phyloP scores from a whole-genome alignment of 2,797 vertebrate genomes.

The Diceros bicornis region DNA sequence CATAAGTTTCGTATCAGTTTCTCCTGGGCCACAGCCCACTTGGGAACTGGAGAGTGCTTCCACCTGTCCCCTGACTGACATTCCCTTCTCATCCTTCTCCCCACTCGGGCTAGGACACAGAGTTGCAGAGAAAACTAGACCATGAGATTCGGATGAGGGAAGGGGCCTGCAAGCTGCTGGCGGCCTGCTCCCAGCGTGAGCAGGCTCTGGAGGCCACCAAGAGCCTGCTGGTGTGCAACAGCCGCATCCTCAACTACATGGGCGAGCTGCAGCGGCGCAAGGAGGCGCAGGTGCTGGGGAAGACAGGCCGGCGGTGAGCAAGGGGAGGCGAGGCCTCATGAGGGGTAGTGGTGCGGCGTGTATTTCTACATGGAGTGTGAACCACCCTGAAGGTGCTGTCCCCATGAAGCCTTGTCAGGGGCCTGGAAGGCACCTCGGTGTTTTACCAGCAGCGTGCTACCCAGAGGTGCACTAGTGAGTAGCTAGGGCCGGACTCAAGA shows the following conservation, averaged over 20 bases:
- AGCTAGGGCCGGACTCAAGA: neutral
- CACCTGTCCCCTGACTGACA: neutral
- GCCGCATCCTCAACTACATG: constrained; percentile 96
- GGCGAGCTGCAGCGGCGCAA: constrained; percentile 96
- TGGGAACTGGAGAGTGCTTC: constrained; percentile 6
- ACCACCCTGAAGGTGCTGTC: neutral
- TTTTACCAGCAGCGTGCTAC: neutral
- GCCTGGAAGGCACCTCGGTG: neutral
- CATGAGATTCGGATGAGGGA: constrained; percentile 97
- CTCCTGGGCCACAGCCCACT: neutral
- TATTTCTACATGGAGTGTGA: neutral
- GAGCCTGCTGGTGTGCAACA: constrained; percentile 95
- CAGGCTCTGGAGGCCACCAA: constrained; percentile 96
- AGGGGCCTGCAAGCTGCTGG: constrained; percentile 96
- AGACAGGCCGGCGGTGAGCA: constrained; percentile 92
- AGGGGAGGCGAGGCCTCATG: neutral
- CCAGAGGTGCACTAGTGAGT: neutral
- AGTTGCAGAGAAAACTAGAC: constrained; percentile 96
- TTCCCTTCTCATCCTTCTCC: constrained; percentile 6
- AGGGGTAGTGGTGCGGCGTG: neutral
- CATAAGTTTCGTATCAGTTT: neutral
- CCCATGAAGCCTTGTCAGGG: neutral
- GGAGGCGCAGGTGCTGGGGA: constrained; percentile 95
- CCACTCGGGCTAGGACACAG: constrained; percentile 92
- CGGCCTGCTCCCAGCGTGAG: constrained; percentile 95